phyloP scores from a whole-genome alignment of 2,797 vertebrate genomes.

The Propithecus deckenii region DNA sequence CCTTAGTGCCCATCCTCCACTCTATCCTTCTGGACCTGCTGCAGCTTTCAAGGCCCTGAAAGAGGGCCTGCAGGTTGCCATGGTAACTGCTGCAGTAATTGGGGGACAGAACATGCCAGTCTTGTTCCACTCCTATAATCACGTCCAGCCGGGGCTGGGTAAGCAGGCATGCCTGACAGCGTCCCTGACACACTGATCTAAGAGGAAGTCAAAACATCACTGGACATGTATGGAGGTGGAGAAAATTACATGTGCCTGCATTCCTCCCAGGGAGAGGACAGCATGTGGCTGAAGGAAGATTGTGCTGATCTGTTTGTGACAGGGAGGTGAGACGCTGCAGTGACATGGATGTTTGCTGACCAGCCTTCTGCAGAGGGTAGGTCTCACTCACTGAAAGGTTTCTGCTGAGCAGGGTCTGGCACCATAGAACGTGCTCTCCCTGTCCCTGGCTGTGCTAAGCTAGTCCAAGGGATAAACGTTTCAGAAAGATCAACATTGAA shows the following conservation, averaged over 20 bases:
- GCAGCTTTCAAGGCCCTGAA: background rate
- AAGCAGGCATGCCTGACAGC: background rate
- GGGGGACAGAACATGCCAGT: background rate
- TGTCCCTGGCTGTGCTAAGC: background rate
- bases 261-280: conserved; percentile 23
- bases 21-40: background rate
- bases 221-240: background rate
- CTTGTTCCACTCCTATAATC: background rate
- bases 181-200: background rate
- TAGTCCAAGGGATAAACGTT: background rate
- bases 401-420: background rate
- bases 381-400: background rate
- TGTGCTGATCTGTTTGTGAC: background rate
- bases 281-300: conserved; percentile 33
- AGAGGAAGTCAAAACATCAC: background rate
- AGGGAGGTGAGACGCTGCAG: background rate
- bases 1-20: background rate
- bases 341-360: background rate
- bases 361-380: conserved; percentile 35
- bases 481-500: background rate
- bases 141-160: background rate
- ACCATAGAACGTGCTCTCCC: background rate
- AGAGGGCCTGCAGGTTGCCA: conserved; percentile 21
- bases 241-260: background rate
- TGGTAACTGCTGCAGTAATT: background rate